Evolutionary conservation across 1,140 invertebrate genomes (phyloP), one percentile per base, ranked within the genome.

Genomic region (Batillaria attramentaria): DNA sequence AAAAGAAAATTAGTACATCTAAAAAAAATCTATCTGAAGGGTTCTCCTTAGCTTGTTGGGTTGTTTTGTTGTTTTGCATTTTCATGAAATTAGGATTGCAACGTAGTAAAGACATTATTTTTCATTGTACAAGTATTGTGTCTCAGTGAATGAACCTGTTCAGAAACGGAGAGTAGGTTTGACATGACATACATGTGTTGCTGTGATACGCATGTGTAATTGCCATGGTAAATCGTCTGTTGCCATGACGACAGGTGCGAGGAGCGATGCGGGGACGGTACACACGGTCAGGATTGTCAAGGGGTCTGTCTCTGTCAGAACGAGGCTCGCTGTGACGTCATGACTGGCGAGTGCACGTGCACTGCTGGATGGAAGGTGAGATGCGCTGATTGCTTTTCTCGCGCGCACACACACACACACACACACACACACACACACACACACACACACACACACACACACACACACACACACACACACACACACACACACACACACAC

Each of bases 281-380:
- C 89, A 42, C 97, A 95, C 86, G 96, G 96, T 5, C 93, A 94
- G 75, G 93, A 95, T 65, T 98, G 97, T 86, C 91, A 90, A 20
- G 95, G 97, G 84, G 90, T 91, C 57, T 98, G 97, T 87, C 92
- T 93, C 37, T 98, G 97, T 90, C 92, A 93, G 76, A 95, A 97
- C 88, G 94, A 94, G 68, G 95, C 94, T 16, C 93, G 92, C n/a
- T 97, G 96, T 89, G 93, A 96, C 91, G 95, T 94, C 84, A 92
- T 96, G 5, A 95, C 95, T 37, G 96, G 96, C n/a, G 94, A 94
- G 83, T 97, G 96, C 85, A 92, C 94, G 5, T 98, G 97, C 90
- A 92, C 94, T 1, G 93, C 96, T 5, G 94, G 94, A 86, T 91
- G 85, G 82, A 79, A 41, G 37, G 77, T 81, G 35, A 42, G 57